A percentile compares a stretch with the other conserved stretches of the same genome.
Evolutionary conservation across 2,888 invertebrate species (phyloP).

Genomic region (Cordylochernes scorpioides): DNA sequence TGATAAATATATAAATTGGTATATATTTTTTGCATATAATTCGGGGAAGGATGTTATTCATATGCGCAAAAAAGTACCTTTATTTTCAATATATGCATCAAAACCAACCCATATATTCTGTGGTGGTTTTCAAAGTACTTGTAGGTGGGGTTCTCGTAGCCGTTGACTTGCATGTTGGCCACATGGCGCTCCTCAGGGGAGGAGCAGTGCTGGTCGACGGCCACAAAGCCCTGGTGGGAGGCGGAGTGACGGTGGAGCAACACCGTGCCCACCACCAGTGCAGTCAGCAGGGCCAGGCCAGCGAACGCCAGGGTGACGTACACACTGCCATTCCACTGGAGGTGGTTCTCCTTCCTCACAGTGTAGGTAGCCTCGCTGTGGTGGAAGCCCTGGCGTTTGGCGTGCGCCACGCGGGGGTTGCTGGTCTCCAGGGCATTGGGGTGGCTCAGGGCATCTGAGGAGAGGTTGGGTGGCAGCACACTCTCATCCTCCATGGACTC

Average conservation of each 20-base stretch:
- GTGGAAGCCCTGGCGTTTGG: constrained; percentile 56
- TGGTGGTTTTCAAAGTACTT: constrained; percentile 81
- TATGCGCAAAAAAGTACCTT: no score
- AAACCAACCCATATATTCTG: background rate
- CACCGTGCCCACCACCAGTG: constrained; percentile 61
- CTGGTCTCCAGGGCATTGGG: constrained; percentile 7
- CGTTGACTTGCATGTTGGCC: constrained; percentile 98
- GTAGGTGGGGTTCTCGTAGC: constrained; percentile 99
- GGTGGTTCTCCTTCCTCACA: constrained; percentile 37
- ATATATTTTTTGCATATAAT: no score
- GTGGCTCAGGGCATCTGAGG: constrained; percentile 10
- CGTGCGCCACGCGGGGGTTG: constrained; percentile 39
- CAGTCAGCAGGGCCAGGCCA: constrained; percentile 63
- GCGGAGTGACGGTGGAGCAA: constrained; percentile 66
- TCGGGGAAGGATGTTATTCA: no score
- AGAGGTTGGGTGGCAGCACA: constrained; percentile 3
- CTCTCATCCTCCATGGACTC: constrained; percentile 30
- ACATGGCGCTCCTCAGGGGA: constrained; percentile 94
- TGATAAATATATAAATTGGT: no score
- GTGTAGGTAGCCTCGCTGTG: constrained; percentile 53
- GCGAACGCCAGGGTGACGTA: constrained; percentile 76
- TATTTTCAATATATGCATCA: no score
- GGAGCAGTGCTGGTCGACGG: constrained; percentile 79
- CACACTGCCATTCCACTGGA: constrained; percentile 42
- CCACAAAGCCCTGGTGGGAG: constrained; percentile 75